Conservation (phyloP, 2,797 vertebrate species). For the Neostethus bicornis region DNA sequence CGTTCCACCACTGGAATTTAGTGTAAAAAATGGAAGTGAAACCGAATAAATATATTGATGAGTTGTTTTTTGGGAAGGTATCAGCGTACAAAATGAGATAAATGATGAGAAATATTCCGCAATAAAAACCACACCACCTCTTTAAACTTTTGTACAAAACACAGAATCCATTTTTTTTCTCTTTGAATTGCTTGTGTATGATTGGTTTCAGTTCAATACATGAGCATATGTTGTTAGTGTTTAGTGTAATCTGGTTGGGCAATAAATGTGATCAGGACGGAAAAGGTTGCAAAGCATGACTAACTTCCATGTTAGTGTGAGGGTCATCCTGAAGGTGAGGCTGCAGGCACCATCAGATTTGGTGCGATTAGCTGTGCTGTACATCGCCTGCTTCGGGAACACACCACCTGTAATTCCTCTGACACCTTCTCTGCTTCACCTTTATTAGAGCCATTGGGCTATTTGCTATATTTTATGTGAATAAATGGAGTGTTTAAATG, state of each 20-base stretch:
- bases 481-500: conserved; percentile 65
- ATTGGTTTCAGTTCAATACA: neutral
- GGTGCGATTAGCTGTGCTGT: conserved; percentile 49
- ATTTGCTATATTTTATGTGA: conserved; percentile 60
- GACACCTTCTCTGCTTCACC: conserved; percentile 13
- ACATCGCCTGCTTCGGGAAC: conserved; percentile 40
- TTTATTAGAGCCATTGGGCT: conserved; percentile 41
- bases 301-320: conserved; percentile 25
- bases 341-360: conserved; percentile 41
- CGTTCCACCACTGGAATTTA: no score
- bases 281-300: conserved; percentile 9
- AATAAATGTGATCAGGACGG: conserved; percentile 19
- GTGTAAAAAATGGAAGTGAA: no score
- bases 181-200: no score
- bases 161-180: no score
- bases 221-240: no score
- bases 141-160: no score
- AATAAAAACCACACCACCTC: no score
- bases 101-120: no score
- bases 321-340: conserved; percentile 35
- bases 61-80: no score
- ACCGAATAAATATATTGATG: no score
- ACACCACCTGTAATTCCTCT: conserved; percentile 39
- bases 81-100: no score
- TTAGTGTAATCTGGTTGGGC: no score